phyloP scores from a whole-genome alignment of 2,113 vertebrate species.

The Hemiprocne comata region DNA sequence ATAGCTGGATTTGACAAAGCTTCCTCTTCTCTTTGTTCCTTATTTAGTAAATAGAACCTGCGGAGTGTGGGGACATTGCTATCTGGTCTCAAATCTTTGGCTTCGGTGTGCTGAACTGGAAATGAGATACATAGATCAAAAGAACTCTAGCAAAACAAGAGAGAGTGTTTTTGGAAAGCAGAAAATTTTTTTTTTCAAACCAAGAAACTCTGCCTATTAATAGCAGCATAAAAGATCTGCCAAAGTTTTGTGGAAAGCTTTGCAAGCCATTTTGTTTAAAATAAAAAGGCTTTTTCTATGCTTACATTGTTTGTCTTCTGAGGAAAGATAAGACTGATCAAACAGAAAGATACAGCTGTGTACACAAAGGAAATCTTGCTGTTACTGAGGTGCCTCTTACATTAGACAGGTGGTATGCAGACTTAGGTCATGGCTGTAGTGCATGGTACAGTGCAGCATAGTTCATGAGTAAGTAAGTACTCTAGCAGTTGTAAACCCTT shows the following conservation, averaged over 20 bases:
- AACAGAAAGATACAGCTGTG: not conserved
- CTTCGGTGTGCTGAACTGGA: constrained; percentile 15
- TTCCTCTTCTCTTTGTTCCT: constrained; percentile 8
- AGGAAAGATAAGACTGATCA: not conserved
- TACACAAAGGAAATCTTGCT: not conserved
- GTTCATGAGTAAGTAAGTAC: not conserved
- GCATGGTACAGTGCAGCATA: not conserved
- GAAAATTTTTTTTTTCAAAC: not conserved
- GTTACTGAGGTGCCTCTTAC: not conserved
- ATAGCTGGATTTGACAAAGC: not conserved
- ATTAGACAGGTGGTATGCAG: not conserved
- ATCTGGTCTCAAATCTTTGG: constrained; percentile 48
- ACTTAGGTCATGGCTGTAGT: not conserved
- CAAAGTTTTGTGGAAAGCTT: not conserved
- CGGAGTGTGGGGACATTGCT: not conserved
- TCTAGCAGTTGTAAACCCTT: not conserved
- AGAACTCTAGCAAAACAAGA: not conserved
- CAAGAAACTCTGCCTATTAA: not conserved
- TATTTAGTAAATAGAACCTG: constrained; percentile 54
- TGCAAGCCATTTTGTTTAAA: not conserved
- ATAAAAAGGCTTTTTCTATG: not conserved
- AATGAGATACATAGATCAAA: constrained; percentile 9
- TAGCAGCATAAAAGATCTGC: not conserved
- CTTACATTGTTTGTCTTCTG: not conserved
- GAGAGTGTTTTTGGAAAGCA: not conserved